Conservation (phyloP, 2,888 invertebrate genomes). For the Drosophila subquinaria region DNA sequence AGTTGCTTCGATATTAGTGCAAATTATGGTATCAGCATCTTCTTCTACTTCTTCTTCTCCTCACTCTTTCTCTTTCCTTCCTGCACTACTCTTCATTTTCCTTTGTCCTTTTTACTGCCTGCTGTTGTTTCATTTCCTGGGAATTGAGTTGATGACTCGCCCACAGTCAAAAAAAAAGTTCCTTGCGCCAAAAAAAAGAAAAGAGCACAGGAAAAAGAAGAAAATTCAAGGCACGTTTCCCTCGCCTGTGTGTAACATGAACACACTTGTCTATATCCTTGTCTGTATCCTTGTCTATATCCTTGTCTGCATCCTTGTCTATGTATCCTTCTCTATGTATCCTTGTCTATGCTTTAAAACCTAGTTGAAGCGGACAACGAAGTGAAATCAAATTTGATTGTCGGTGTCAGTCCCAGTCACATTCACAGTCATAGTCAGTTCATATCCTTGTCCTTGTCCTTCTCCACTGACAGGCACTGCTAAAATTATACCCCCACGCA, state of each 20-base stretch:
- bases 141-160: constrained; percentile 61
- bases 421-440: constrained; percentile 4
- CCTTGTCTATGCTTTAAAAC: constrained; percentile 56
- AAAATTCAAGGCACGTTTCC: constrained; percentile 66
- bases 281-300: constrained; percentile 45
- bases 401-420: constrained; percentile 32
- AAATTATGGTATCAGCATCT: constrained; percentile 57
- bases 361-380: constrained; percentile 42
- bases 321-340: constrained; percentile 37
- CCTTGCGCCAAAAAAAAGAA: constrained; percentile 10
- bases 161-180: constrained; percentile 35
- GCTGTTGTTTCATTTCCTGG: constrained; percentile 51
- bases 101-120: constrained; percentile 52
- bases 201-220: constrained; percentile 13
- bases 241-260: constrained; percentile 34
- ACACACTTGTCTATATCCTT: constrained; percentile 46
- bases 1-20: constrained; percentile 69
- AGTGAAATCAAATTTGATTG: constrained; percentile 66
- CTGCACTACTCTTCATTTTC: background rate
- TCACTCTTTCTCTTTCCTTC: background rate
- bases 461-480: background rate
- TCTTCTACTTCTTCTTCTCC: background rate
- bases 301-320: constrained; percentile 33
- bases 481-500: constrained; percentile 25
- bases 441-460: background rate